Evolutionary conservation across 2,888 invertebrate genomes (phyloP).

Genomic region (Trissolcus japonicus): DNA sequence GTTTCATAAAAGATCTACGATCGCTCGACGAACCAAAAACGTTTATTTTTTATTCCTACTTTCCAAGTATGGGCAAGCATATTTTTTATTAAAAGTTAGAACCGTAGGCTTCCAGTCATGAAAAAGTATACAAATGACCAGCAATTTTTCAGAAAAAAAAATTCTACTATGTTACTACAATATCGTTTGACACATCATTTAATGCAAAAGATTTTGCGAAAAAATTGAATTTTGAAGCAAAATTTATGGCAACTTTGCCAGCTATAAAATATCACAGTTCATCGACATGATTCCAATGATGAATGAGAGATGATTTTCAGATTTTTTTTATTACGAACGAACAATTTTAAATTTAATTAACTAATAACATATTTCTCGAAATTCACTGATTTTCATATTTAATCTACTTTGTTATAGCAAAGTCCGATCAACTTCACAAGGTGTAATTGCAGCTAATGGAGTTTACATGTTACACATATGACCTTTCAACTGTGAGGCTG

Average conservation of each 20-base stretch:
- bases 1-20: background rate
- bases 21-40: slow-evolving; percentile 25
- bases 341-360: background rate
- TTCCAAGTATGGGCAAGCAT: slow-evolving; percentile 33
- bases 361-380: background rate
- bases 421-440: slow-evolving; percentile 26
- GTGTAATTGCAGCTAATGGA: slow-evolving; percentile 43
- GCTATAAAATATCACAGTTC: no score
- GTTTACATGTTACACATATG: slow-evolving; percentile 54
- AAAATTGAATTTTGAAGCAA: no score
- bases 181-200: no score
- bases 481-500: slow-evolving; percentile 38
- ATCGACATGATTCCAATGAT: no score
- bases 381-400: no score
- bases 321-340: no score
- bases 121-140: slow-evolving; percentile 51
- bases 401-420: slow-evolving; percentile 2
- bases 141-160: slow-evolving; percentile 48
- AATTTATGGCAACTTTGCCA: no score
- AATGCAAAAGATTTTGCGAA: no score
- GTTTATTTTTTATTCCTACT: slow-evolving; percentile 34
- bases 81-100: slow-evolving; percentile 36
- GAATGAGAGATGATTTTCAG: no score
- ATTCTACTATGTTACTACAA: background rate
- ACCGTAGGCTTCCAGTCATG: slow-evolving; percentile 43